Evolutionary conservation across 1,140 invertebrate species (phyloP).

Genomic region (Globodera rostochiensis): DNA sequence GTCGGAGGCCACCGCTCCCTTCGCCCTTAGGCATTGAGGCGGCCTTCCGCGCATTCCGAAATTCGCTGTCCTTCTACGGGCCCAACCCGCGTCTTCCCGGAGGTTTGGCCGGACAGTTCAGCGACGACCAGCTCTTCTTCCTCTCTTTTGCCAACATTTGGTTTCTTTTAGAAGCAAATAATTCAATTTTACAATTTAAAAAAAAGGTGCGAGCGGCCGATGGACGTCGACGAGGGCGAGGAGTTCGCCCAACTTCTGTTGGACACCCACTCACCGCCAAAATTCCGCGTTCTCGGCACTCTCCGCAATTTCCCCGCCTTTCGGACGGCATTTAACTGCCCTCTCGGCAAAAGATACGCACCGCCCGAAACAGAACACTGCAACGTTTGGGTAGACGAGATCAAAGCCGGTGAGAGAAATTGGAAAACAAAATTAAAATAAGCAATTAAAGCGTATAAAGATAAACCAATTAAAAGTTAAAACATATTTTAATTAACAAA

Average conservation of each 20-base stretch:
- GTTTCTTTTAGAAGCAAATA: constrained; percentile 27
- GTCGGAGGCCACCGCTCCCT: too few relatives aligned
- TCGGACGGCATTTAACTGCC: constrained; percentile 58
- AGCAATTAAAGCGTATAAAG: too few relatives aligned
- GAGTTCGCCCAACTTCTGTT: constrained; percentile 41
- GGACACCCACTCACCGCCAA: constrained; percentile 49
- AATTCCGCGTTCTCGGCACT: constrained; percentile 38
- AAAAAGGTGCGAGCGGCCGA: background rate
- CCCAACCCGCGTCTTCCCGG: constrained; percentile 47
- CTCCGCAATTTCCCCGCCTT: constrained; percentile 61
- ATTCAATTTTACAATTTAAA: background rate
- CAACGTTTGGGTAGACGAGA: constrained; percentile 53
- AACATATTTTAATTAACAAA: background rate
- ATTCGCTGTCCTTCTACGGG: constrained; percentile 41
- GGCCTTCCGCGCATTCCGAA: constrained; percentile 51
- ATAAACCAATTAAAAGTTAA: background rate
- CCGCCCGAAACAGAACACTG: constrained; percentile 52
- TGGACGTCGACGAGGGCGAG: constrained; percentile 23
- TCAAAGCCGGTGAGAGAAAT: constrained; percentile 13
- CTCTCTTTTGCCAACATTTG: constrained; percentile 48
- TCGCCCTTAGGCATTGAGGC: constrained; percentile 50
- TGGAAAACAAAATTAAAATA: too few relatives aligned
- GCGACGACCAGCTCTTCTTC: constrained; percentile 57
- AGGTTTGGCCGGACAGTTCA: constrained; percentile 45
- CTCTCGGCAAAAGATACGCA: constrained; percentile 39